A percentile compares a stretch with the other conserved stretches of the same genome.
Conservation (phyloP, 2,113 vertebrate genomes). For the Martes martes region DNA sequence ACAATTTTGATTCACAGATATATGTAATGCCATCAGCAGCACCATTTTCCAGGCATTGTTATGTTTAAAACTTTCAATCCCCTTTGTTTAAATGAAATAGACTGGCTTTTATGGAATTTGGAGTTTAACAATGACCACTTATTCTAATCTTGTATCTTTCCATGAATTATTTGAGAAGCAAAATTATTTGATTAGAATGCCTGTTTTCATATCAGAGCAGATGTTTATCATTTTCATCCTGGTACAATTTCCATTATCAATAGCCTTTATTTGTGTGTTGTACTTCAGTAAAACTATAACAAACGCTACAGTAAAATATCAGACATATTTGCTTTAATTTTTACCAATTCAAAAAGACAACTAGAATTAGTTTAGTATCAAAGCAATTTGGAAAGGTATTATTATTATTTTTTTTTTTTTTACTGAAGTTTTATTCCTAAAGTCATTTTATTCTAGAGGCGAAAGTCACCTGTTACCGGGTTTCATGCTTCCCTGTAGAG, state of each 20-base stretch:
- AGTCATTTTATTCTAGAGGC: not conserved
- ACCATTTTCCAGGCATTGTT: not conserved
- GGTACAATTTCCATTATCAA: slow-evolving; percentile 38
- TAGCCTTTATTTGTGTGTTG: slow-evolving; percentile 33
- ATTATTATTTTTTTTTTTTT: not conserved
- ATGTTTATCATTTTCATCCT: slow-evolving; percentile 30
- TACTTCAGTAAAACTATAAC: slow-evolving; percentile 35
- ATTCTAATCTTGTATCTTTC: not conserved
- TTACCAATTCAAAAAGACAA: not conserved
- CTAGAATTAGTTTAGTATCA: not conserved
- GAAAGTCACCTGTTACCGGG: not conserved
- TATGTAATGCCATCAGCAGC: not conserved
- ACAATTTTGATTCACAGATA: not conserved
- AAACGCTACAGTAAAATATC: not conserved
- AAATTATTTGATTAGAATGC: slow-evolving; percentile 38
- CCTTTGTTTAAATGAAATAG: not conserved
- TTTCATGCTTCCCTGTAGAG: not conserved
- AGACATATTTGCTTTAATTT: not conserved
- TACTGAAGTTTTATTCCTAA: not conserved
- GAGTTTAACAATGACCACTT: slow-evolving; percentile 4
- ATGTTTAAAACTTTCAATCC: not conserved
- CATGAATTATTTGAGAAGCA: slow-evolving; percentile 54
- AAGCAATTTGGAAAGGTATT: not conserved
- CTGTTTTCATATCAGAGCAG: slow-evolving; percentile 8
- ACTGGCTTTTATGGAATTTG: not conserved